phyloP scores from a whole-genome alignment of 2,888 invertebrate genomes.

The Gari tellinella region DNA sequence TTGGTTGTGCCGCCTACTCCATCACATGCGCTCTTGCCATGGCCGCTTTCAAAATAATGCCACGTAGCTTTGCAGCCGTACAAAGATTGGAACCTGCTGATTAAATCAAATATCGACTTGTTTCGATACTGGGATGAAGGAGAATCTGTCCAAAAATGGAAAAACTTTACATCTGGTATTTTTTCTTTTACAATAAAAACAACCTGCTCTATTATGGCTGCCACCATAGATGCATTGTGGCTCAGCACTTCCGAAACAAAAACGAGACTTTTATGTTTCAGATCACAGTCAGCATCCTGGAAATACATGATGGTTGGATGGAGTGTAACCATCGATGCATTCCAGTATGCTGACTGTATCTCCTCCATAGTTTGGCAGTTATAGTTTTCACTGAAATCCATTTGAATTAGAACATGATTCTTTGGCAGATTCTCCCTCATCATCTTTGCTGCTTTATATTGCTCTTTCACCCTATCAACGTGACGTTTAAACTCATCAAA shows the following conservation, averaged over 20 bases:
- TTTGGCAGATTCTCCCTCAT: conserved; percentile 23
- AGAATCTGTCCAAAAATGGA: too few species aligned
- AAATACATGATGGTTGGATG: conserved; percentile 1
- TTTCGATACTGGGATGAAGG: too few species aligned
- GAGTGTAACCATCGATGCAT: conserved; percentile 1
- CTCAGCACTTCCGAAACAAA: not conserved
- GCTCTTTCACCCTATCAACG: conserved; percentile 15
- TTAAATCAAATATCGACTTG: conserved; percentile 5
- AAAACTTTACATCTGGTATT: too few species aligned
- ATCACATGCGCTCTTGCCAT: conserved; percentile 43
- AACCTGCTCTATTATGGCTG: not conserved
- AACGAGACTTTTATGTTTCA: not conserved
- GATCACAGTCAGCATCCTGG: not conserved
- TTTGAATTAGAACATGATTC: conserved; percentile 22
- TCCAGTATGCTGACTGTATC: conserved; percentile 1
- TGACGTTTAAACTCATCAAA: conserved; percentile 49
- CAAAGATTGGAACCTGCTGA: conserved; percentile 15
- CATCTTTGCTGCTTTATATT: conserved; percentile 17
- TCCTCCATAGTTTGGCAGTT: not conserved
- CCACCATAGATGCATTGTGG: not conserved
- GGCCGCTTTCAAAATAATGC: conserved; percentile 36
- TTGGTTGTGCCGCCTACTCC: conserved; percentile 43
- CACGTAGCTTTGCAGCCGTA: conserved; percentile 28
- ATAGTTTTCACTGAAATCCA: conserved; percentile 34
- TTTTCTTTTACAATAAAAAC: too few species aligned